These are phyloP conservation scores for Achatina immaculata DNA, from an alignment of 1,140 invertebrate genomes.

Conservation along the genomic window DNA sequence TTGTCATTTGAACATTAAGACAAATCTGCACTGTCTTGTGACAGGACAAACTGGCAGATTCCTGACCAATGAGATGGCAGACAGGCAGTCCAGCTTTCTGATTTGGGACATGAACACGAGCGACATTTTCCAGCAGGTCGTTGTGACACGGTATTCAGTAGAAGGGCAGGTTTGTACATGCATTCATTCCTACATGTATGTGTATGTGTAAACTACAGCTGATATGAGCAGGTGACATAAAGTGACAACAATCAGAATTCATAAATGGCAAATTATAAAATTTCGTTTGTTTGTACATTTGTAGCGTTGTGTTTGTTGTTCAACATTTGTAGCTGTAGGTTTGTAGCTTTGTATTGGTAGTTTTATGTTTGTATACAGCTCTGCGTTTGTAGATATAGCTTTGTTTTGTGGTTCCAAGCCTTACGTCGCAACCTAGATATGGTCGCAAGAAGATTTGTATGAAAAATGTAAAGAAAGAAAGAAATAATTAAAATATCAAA, in stretches of 20 bases:
- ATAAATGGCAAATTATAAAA: background rate
- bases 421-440: too few species aligned
- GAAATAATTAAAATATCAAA: too few species aligned
- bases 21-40: too few species aligned
- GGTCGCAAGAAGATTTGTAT: too few species aligned
- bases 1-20: too few species aligned
- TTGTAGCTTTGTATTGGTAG: background rate
- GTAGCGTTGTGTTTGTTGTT: background rate
- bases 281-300: background rate
- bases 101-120: slow-evolving; percentile 40
- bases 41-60: slow-evolving; percentile 44
- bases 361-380: background rate
- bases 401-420: too few species aligned
- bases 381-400: background rate
- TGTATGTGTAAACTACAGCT: background rate
- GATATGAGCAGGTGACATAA: too few species aligned
- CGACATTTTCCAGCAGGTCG: slow-evolving; percentile 14
- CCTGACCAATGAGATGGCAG: slow-evolving; percentile 36
- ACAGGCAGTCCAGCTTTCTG: slow-evolving; percentile 38
- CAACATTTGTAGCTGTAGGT: background rate
- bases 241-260: too few species aligned
- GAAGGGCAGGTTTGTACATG: background rate
- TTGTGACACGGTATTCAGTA: background rate
- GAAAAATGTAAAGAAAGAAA: too few species aligned
- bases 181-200: background rate